Conservation (phyloP, 2,113 vertebrate species). For the Oreotragus oreotragus region DNA sequence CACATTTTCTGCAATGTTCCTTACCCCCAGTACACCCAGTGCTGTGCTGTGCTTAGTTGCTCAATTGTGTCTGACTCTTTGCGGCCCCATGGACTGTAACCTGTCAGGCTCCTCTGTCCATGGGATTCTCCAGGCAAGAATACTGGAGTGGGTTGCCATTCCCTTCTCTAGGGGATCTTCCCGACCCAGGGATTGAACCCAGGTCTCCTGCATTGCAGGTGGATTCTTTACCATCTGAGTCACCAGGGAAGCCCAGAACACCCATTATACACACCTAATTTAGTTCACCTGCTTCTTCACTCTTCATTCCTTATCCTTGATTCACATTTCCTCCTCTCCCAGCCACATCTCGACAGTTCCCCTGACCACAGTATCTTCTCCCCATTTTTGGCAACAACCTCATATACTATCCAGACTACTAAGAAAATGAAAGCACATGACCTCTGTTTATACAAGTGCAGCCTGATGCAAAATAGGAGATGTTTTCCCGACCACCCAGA, state of each 20-base stretch:
- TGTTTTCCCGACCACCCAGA: not conserved
- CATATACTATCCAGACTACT: not conserved
- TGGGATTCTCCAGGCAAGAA: not conserved
- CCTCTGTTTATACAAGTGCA: not conserved
- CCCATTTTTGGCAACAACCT: not conserved
- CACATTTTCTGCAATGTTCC: not conserved
- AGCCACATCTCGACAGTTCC: not conserved
- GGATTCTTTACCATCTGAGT: not conserved
- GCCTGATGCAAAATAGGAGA: not conserved
- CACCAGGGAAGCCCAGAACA: not conserved
- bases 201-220: not conserved
- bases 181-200: not conserved
- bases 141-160: not conserved
- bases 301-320: not conserved
- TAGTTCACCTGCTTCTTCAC: not conserved
- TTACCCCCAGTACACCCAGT: too few relatives aligned
- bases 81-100: not conserved
- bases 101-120: not conserved
- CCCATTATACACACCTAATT: too few relatives aligned
- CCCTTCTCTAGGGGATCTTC: not conserved
- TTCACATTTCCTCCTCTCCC: not conserved
- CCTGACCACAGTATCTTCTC: not conserved
- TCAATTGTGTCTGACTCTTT: fast-evolving
- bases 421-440: not conserved
- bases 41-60: not conserved